Base-by-base conservation (phyloP, 2,888 invertebrate genomes). In the Thymelicus lineola region DNA sequence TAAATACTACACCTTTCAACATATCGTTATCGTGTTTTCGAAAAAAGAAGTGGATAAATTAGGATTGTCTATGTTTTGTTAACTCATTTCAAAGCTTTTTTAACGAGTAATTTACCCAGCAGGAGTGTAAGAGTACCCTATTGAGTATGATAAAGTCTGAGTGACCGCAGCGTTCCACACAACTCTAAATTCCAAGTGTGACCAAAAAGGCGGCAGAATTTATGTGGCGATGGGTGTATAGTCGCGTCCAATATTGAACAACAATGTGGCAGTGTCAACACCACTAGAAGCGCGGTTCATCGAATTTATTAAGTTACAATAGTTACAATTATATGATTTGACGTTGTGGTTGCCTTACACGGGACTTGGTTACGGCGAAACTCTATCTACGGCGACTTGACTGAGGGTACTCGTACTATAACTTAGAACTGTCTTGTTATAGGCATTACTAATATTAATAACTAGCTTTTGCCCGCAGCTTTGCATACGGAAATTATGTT, bases 291-390 rank as follows among this genome's bases (percentile, higher is more conserved):
- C 55, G 46, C 68, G 50, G 45, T 57, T 62, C 36, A 68, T 36
- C 28, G 68, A 57, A 62, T 68, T 28, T 48, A 20, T 62, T 45
- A 17, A 68, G 45, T 57, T 53, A 55, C 55, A 55, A 58, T 58
- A 38, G 38, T 38, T 58, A 28, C 35, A 58, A 58, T 38, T 28
- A 69, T 55, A 48, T 38, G 62, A 48, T 57, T 63, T 69, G 68
- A 69, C 68, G 63, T 69, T 63, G 68, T 69, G 68, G 68, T 69
- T 63, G 36, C 17, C 38, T 17, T 63, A 69, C 68, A 63, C 35
- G 9, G 68, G 62, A 15, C 62, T 62, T 58, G 68, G 68, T 69
- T 57, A 36, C 20, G 38, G 15, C 7, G 68, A 46, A 69, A 69
- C 57, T 20, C 38, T 20, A 69, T 63, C 36, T 50, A 66, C 5